These are phyloP conservation scores for Falco punctatus DNA, from an alignment of 2,113 vertebrate genomes.

Conservation along the genomic window DNA sequence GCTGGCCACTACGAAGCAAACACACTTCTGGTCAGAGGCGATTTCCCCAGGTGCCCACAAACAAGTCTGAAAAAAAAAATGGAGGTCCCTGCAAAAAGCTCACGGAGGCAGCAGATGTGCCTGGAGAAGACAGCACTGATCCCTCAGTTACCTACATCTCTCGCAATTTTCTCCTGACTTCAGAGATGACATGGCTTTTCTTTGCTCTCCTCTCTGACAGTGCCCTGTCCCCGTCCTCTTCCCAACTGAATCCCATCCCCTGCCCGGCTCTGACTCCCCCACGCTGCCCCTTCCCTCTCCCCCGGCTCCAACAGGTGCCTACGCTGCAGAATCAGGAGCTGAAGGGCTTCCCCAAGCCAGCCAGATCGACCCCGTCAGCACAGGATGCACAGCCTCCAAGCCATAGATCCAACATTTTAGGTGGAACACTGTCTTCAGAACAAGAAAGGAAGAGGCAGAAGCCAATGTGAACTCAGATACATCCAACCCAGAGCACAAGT, in stretches of 20 bases:
- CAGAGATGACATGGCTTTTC: neutral
- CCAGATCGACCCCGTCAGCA: neutral
- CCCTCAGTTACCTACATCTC: neutral
- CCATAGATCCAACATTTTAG: neutral
- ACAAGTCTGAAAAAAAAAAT: neutral
- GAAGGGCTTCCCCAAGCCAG: neutral
- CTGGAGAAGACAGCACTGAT: neutral
- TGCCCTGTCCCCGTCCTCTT: too few relatives aligned
- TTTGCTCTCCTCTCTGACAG: too few relatives aligned
- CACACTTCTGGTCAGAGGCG: neutral
- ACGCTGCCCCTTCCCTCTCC: neutral
- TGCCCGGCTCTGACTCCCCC: neutral
- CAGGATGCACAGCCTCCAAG: neutral
- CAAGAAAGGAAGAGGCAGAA: neutral
- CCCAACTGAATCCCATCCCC: neutral
- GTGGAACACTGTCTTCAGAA: neutral
- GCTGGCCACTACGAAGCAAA: neutral
- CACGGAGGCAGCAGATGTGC: neutral
- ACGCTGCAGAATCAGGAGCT: neutral
- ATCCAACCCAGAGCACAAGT: neutral
- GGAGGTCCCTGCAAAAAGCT: neutral
- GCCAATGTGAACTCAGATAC: neutral
- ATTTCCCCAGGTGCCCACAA: neutral
- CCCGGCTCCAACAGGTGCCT: neutral
- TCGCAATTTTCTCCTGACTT: neutral